Evolutionary conservation across 2,113 vertebrate genomes (phyloP).

Genomic region (Clarias macrocephalus): DNA sequence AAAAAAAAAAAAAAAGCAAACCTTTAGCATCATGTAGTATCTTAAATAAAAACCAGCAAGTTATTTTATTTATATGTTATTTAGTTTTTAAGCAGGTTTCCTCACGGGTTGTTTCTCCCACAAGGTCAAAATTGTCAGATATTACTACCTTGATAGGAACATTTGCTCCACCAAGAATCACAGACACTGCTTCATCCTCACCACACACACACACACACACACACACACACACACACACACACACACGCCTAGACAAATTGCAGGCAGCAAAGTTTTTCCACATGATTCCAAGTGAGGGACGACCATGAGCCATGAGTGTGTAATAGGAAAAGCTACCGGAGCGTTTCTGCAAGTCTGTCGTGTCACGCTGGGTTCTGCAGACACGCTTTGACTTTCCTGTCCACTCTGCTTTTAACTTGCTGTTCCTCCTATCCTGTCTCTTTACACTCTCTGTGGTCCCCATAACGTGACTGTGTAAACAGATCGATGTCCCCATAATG

Average conservation of each 20-base stretch:
- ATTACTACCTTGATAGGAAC: not conserved
- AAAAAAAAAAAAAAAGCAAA: not conserved
- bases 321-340: conserved; percentile 69
- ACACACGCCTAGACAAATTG: conserved; percentile 47
- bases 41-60: not conserved
- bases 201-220: not conserved
- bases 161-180: not conserved
- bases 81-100: not conserved
- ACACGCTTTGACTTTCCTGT: conserved; percentile 54
- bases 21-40: not conserved
- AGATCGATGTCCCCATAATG: no score
- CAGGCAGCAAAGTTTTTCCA: conserved; percentile 48
- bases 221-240: conserved; percentile 6
- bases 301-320: conserved; percentile 27
- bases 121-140: not conserved
- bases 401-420: conserved; percentile 20
- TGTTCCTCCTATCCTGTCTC: not conserved
- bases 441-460: not conserved
- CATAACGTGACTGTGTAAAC: no score
- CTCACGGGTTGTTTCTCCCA: not conserved
- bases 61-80: no score
- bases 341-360: conserved; percentile 58
- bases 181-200: no score
- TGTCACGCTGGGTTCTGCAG: conserved; percentile 66
- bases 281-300: not conserved